Percentiles rank a stretch among this genome's conserved stretches.
Evolutionary conservation across 2,797 vertebrate species (phyloP).

Genomic region (Chrosomus eos): DNA sequence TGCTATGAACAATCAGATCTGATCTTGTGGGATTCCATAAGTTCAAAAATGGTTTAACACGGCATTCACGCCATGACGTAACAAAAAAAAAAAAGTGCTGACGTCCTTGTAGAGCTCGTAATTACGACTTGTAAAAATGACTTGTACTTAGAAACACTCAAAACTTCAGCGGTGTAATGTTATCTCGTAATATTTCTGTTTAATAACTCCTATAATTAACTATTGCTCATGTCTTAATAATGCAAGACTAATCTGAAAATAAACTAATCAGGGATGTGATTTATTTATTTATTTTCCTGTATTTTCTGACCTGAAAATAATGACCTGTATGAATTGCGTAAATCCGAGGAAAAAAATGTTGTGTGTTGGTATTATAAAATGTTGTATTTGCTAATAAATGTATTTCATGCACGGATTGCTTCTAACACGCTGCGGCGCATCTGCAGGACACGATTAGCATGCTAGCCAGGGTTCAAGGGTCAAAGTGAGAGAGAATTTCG

Average conservation of each 20-base stretch:
- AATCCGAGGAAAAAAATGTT: no score
- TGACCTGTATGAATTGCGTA: no score
- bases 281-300: no score
- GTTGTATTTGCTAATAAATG: no score
- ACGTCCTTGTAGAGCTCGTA: neutral
- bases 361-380: no score
- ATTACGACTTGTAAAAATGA: neutral
- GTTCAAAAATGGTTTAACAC: neutral
- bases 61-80: neutral
- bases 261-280: neutral
- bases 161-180: neutral
- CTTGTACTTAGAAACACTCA: neutral
- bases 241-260: neutral
- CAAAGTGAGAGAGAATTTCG: no score
- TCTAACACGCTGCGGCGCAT: no score
- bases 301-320: no score
- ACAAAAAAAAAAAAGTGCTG: neutral
- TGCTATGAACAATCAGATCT: neutral
- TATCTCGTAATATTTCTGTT: neutral
- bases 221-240: neutral
- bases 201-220: neutral
- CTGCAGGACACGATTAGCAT: no score
- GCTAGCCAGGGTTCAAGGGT: no score
- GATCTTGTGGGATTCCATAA: neutral
- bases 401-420: no score